phyloP scores from a whole-genome alignment of 2,113 vertebrate genomes.

The Turdus rufiventris region DNA sequence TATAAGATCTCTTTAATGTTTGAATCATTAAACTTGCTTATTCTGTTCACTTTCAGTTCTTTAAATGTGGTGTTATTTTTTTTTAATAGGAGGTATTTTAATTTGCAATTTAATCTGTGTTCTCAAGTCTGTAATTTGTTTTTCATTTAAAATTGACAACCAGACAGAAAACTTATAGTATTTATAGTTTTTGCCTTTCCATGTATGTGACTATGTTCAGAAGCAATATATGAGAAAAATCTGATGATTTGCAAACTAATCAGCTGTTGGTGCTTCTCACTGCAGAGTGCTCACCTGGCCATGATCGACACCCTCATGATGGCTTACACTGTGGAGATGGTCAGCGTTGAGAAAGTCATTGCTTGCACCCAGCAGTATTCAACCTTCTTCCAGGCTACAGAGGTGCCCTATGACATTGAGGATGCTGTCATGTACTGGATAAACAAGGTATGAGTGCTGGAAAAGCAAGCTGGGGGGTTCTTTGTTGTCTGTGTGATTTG shows the following conservation, averaged over 20 bases:
- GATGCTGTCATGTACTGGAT: constrained; percentile 94
- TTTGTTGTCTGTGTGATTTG: accelerated
- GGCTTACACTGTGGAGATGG: constrained; percentile 91
- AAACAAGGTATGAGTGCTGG: constrained; percentile 84
- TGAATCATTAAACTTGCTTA: not conserved
- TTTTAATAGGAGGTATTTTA: not conserved
- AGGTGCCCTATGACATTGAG: constrained; percentile 91
- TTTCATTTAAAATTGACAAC: not conserved
- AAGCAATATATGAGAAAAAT: accelerated
- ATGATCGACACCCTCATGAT: constrained; percentile 97
- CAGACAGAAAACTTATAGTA: not conserved
- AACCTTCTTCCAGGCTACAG: constrained; percentile 80
- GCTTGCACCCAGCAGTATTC: constrained; percentile 85
- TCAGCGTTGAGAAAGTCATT: constrained; percentile 90
- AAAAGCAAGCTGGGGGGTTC: not conserved
- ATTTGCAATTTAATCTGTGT: not conserved
- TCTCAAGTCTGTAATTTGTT: not conserved
- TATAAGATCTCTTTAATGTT: not conserved
- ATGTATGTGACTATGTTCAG: not conserved
- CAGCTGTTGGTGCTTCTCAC: not conserved
- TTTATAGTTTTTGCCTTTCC: not conserved
- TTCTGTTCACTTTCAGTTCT: not conserved
- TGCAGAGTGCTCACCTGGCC: constrained; percentile 91
- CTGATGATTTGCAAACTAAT: not conserved
- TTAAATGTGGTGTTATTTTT: not conserved